Evolutionary conservation across 2,888 invertebrate genomes (phyloP), one percentile per base, ranked within the genome.

Genomic region (Sphaerophoria rueppellii): DNA sequence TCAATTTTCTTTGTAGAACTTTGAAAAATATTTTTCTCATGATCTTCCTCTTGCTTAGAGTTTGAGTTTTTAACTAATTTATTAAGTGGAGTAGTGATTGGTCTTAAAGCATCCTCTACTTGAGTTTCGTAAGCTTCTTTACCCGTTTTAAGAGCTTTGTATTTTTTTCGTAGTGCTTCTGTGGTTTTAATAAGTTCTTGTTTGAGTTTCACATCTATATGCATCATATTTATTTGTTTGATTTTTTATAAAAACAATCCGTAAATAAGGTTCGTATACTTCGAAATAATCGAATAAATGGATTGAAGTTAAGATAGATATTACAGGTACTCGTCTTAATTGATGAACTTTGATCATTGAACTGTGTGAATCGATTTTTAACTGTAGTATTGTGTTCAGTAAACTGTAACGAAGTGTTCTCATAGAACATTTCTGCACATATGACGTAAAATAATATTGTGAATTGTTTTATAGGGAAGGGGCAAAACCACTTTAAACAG

Each of bases 1-100:
- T 54, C n/a, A n/a, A n/a, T 54, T 32, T 32, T 7, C 12, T 54
- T 9, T 43, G 11, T 2, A 43, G 11, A 11, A 37, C 37, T 6
- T 37, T 37, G 4, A 6, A 37, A 37, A 32, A 24, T 6, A 32
- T 54, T 16, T 54, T 54, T 6, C 2, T 43, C 40, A 43, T 37
- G 4, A 9, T 43, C 6, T 7, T 43, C 7, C 2, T 50, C 50
- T 16, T 32, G 14, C 12, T 32, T 34, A 11, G 4, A 0, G 34
- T 60, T 40, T n/a, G 52, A n/a, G 14, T 32, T 46, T 73, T 63
- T 32, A 16, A 74, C 63, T 32, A 74, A n/a, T 57, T 65, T 48
- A 9, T 55, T 74, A 0, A 74, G 48, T 35, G 73, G 65, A 37
- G 37, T 57, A 12, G 48, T 74, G 5, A 74, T 54, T n/a, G 63